Conservation (phyloP, 2,113 vertebrate genomes). For the Paratilapia polleni region DNA sequence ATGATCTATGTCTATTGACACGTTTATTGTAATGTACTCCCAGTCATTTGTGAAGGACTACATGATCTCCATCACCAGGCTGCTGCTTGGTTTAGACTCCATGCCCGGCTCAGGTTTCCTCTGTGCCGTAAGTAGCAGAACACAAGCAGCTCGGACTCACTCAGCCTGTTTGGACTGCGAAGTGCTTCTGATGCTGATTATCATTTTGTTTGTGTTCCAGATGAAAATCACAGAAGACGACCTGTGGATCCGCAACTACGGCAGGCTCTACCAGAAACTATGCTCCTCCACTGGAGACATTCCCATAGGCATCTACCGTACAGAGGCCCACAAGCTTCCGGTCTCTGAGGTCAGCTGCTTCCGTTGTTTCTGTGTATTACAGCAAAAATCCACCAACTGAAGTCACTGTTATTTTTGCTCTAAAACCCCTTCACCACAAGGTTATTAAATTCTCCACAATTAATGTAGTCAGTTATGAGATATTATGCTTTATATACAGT, state of each 20-base stretch:
- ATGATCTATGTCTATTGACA: not conserved
- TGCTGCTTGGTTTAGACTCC: constrained; percentile 85
- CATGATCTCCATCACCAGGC: constrained; percentile 87
- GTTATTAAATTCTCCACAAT: not conserved
- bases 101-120: constrained; percentile 86
- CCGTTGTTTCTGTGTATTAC: not conserved
- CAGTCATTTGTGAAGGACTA: constrained; percentile 89
- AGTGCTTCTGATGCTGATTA: not conserved
- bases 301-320: constrained; percentile 87
- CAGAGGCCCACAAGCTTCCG: constrained; percentile 82
- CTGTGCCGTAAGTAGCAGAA: constrained; percentile 79
- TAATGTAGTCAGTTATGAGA: no score
- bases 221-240: constrained; percentile 86
- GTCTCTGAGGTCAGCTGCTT: constrained; percentile 80
- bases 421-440: not conserved
- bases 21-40: constrained; percentile 7
- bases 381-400: not conserved
- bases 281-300: constrained; percentile 86
- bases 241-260: constrained; percentile 85
- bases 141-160: not conserved
- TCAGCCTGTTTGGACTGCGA: not conserved
- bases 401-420: not conserved
- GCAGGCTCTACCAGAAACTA: constrained; percentile 84
- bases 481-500: not conserved
- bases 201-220: constrained; percentile 58